Evolutionary conservation across 2,797 vertebrate genomes (phyloP), one percentile per base, ranked within the genome.

Genomic region (Leuciscus waleckii): DNA sequence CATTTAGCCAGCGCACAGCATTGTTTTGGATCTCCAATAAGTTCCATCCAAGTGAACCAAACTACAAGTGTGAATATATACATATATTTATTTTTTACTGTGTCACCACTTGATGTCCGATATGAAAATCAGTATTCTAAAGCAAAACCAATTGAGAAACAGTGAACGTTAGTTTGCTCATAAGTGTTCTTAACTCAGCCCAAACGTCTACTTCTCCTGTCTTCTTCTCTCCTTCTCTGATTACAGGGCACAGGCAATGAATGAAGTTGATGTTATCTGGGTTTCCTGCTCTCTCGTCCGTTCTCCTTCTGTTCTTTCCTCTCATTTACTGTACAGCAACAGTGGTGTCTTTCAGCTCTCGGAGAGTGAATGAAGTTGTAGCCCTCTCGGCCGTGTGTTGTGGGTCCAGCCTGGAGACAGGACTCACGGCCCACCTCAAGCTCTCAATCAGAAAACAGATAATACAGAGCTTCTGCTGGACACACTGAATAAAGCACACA

Each of bases 401-500:
- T 51, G 70, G 35, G 29, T 65, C 82, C 87, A 84, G 86, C 81
- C 82, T 75, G 35, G 79, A 83, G 83, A 79, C 82, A 56, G 79
- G 16, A 11, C 75, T 82, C 81, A 80, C 29, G 21, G 65, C 61
- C 78, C 85, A 81, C 77, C 75, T 89, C 76, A 56, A 80, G 67
- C 79, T 63, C 78, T 85, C 74, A 43, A 79, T 85, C 46, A 69
- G 68, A 87, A 85, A 84, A 79, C 83, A 86, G 69, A 88, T 88
- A 88, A 84, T 78, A 81, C 84, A 39, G 51, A 70, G 74, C 79
- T 86, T 89, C 79, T 86, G 73, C 76, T 87, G 84, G 79, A 89
- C 61, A 74, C 70, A 78, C 37, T 68, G 41, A 90, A 91, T 87
- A 67, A 32, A 86, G 56, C 82, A 79, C 86, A 90, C 86, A 86